phyloP scores from a whole-genome alignment of 2,113 vertebrate species.

The Erythrolamprus reginae region DNA sequence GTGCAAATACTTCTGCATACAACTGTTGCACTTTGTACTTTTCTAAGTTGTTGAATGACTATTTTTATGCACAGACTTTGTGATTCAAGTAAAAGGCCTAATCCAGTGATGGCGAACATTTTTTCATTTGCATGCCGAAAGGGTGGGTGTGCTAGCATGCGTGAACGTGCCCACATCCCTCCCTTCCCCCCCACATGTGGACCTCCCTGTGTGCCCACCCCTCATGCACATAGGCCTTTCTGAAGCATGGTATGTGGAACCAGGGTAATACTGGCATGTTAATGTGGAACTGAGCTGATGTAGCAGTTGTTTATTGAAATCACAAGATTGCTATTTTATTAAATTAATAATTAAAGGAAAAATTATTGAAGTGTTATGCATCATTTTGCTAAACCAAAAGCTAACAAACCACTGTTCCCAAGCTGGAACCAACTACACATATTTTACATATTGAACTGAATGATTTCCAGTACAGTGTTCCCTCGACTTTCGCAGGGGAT shows the following conservation, averaged over 20 bases:
- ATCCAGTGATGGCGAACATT: too few relatives aligned
- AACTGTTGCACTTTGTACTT: background rate
- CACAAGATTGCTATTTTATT: background rate
- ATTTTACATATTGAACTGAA: background rate
- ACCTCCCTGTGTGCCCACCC: too few relatives aligned
- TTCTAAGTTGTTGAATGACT: background rate
- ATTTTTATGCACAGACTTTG: background rate
- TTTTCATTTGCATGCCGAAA: too few relatives aligned
- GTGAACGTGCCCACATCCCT: too few relatives aligned
- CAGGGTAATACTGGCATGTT: background rate
- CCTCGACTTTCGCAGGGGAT: too few relatives aligned
- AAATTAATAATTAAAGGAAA: background rate
- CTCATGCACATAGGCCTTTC: too few relatives aligned
- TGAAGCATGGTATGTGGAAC: too few relatives aligned
- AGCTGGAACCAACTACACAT: background rate
- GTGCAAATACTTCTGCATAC: background rate
- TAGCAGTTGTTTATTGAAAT: background rate
- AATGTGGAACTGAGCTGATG: background rate
- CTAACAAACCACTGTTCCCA: background rate
- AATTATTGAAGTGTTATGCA: background rate
- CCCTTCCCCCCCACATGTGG: too few relatives aligned
- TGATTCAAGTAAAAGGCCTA: background rate
- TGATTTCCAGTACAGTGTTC: background rate
- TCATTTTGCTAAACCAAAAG: background rate
- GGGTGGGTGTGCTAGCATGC: too few relatives aligned